These are phyloP conservation scores for Hemithea aestivaria DNA, from an alignment of 2,888 invertebrate genomes.

Conservation along the genomic window DNA sequence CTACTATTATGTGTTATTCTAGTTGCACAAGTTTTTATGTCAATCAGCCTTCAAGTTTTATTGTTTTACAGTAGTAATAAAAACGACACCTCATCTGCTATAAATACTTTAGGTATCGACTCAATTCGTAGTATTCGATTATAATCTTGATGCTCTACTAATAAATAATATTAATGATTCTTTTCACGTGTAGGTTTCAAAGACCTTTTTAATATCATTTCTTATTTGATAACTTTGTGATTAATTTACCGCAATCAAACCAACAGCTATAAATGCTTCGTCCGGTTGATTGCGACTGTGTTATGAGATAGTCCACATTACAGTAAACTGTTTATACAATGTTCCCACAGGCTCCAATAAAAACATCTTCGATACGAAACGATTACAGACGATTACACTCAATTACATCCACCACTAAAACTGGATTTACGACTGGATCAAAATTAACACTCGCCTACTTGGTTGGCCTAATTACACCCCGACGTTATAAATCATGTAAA, in stretches of 20 bases:
- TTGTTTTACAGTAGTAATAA: constrained; percentile 29
- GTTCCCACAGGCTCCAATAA: constrained; percentile 49
- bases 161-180: constrained; percentile 3
- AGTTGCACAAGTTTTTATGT: constrained; percentile 22
- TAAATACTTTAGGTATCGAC: constrained; percentile 16
- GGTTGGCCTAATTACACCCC: constrained; percentile 59
- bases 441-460: constrained; percentile 64
- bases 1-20: constrained; percentile 15
- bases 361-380: constrained; percentile 43
- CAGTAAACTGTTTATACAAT: constrained; percentile 28
- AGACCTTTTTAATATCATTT: constrained; percentile 2
- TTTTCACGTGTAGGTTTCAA: constrained; percentile 4
- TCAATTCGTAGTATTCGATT: constrained; percentile 18
- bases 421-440: constrained; percentile 61
- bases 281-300: constrained; percentile 6
- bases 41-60: constrained; percentile 24
- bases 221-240: constrained; percentile 8
- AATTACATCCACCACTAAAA: constrained; percentile 58
- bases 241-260: constrained; percentile 11
- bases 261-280: constrained; percentile 5
- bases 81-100: constrained; percentile 19
- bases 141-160: constrained; percentile 14
- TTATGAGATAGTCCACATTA: constrained; percentile 9
- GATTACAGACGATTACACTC: constrained; percentile 56
- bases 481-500: constrained; percentile 61